phyloP scores from a whole-genome alignment of 2,797 vertebrate species.

The Siniperca undulata region DNA sequence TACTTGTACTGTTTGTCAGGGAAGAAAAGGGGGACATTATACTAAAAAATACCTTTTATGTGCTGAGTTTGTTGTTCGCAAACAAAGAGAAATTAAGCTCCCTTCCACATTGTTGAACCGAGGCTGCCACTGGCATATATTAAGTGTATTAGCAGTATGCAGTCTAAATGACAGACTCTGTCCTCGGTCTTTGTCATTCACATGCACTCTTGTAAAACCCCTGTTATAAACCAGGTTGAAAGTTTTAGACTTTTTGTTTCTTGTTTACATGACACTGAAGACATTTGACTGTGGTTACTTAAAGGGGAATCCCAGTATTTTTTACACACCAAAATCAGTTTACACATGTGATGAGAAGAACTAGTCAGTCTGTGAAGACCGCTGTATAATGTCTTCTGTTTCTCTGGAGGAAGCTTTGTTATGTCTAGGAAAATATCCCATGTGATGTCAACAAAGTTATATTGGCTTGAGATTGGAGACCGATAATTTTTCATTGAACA shows the following conservation, averaged over 20 bases:
- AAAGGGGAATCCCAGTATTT: background rate
- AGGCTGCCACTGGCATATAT: background rate
- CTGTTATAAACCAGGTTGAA: background rate
- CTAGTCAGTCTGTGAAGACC: background rate
- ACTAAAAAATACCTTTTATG: background rate
- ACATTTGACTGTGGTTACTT: background rate
- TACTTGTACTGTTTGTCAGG: background rate
- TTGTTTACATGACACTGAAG: background rate
- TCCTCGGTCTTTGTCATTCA: background rate
- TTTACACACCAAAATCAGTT: background rate
- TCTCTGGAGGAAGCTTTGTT: constrained; percentile 19
- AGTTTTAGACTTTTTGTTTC: background rate
- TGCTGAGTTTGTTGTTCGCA: background rate
- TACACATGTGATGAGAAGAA: background rate
- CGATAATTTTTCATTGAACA: background rate
- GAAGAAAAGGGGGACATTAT: background rate
- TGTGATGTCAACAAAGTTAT: constrained; percentile 12
- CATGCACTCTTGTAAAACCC: background rate
- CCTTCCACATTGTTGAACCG: background rate
- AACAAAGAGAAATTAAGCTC: background rate
- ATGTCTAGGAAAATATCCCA: background rate
- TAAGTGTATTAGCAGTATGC: background rate
- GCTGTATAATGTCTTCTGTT: constrained; percentile 4
- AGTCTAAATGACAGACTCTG: background rate
- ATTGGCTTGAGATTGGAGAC: background rate